Base-by-base conservation (phyloP, 2,113 vertebrate species). In the Seriola quinqueradiata region DNA sequence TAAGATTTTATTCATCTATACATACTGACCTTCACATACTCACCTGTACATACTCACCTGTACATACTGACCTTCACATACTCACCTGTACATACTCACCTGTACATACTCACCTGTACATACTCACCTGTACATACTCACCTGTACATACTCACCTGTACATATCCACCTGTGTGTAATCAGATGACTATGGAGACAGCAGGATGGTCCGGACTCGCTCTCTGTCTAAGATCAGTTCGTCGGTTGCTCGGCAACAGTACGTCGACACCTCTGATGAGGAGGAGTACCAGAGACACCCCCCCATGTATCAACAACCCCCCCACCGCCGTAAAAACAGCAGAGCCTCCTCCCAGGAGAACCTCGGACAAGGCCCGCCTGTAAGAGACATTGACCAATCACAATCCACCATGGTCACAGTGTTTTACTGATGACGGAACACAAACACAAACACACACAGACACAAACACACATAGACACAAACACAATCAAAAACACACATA, bases 251-350 rank as follows among this genome's bases (percentile, higher is more conserved):
- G 0, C 81, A 94, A 0, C 92, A 92, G 63, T 96, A 95, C 67
- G 85, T 95, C 69, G 98, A 98, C 94, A 97, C 96, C 5, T 99
- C 97, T 0, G 97, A 97, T 0, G 97, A 98, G 59, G 97, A 99
- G 0, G 17, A 91, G 8, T 70, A 79, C 38, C 90, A 75, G 14
- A 81, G 89, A 4, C 74, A 58, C 67, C 87, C 92, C 1, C 77
- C 78, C 1, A 23, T 89, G 68, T 93, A 93, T 77, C 96, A 96
- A 73, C 95, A 92, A 0, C 34, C 86, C 38, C 87, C 93, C 21
- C 87, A 92, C 57, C 88, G 96, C 0, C 94, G 94, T 48, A 81
- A 93, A 0, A 94, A 94, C 46, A 96, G 90, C 87, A 79, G 77
- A 0, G 83, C 93, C 0, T 92, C 92, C 3, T 95, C 95, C n/a